A percentile compares a stretch with the other conserved stretches of the same genome.
Evolutionary conservation across 1,140 invertebrate genomes (phyloP).

Genomic region (Reticulitermes speratus): DNA sequence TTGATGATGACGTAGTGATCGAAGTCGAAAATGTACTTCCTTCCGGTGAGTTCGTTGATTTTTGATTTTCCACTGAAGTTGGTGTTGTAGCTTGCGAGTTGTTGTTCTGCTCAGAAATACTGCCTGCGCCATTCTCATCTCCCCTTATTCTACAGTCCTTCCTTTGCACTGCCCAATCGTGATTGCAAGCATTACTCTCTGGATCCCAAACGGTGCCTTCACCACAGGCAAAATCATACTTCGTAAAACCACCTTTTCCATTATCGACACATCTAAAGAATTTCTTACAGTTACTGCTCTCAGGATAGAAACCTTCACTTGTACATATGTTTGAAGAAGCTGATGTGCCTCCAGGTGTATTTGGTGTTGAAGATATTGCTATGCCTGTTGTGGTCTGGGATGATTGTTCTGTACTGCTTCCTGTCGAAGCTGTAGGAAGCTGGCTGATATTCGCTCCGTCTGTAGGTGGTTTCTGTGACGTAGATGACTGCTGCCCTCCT

Average conservation of each 20-base stretch:
- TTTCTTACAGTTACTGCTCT: conserved; percentile 60
- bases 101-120: background rate
- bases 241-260: conserved; percentile 54
- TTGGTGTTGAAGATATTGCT: background rate
- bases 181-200: conserved; percentile 59
- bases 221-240: conserved; percentile 63
- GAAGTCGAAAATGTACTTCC: conserved; percentile 35
- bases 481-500: background rate
- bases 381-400: background rate
- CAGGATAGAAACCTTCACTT: conserved; percentile 48
- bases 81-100: conserved; percentile 32
- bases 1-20: conserved; percentile 36
- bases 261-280: conserved; percentile 68
- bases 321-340: conserved; percentile 26
- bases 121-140: background rate
- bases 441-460: background rate
- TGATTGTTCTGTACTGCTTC: background rate
- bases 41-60: conserved; percentile 35
- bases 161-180: conserved; percentile 48
- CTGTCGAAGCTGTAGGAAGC: background rate
- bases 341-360: background rate
- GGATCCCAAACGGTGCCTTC: conserved; percentile 66
- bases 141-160: background rate
- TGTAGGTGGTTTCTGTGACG: background rate
- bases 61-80: conserved; percentile 10